phyloP scores from a whole-genome alignment of 2,113 vertebrate species.

The Sterna hirundo region DNA sequence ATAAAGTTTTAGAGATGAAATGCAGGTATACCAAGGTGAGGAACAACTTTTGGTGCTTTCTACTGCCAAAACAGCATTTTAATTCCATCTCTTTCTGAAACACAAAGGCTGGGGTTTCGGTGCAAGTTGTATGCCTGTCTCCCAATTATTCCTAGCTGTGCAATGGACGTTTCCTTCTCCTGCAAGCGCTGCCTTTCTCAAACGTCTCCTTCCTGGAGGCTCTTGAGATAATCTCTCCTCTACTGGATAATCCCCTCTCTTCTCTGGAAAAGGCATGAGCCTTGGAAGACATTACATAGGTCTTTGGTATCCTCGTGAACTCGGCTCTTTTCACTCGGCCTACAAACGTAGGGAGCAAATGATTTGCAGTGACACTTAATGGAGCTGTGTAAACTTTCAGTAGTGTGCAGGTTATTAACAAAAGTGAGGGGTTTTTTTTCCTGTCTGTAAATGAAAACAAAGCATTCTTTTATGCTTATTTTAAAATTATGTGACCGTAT shows the following conservation, averaged over 20 bases:
- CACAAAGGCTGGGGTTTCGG: background rate
- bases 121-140: background rate
- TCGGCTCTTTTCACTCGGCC: background rate
- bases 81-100: background rate
- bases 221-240: background rate
- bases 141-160: background rate
- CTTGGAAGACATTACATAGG: background rate
- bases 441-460: background rate
- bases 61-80: background rate
- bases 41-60: background rate
- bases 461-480: background rate
- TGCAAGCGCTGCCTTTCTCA: background rate
- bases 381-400: background rate
- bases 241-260: background rate
- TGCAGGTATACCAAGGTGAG: background rate
- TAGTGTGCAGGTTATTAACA: background rate
- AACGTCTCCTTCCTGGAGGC: background rate
- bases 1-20: background rate
- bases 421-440: fast-evolving
- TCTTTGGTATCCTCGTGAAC: background rate
- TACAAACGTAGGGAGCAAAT: background rate
- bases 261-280: background rate
- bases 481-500: background rate
- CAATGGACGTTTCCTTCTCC: background rate
- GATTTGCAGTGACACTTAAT: background rate